Percentiles rank a stretch among this genome's conserved stretches.
Conservation (phyloP, 2,888 invertebrate genomes). For the Alloplasta piceator region DNA sequence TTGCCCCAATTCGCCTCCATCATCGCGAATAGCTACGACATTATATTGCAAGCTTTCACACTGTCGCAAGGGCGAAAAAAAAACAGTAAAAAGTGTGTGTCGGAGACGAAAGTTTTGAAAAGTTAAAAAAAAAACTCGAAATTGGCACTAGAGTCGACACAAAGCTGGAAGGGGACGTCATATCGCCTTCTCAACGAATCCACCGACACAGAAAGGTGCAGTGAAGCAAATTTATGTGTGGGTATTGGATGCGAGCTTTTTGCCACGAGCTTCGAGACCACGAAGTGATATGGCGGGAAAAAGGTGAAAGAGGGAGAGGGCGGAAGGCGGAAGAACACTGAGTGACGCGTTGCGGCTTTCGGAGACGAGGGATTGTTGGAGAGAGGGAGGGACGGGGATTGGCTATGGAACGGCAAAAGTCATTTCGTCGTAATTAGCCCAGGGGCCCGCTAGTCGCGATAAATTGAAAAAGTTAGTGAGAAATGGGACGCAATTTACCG, state of each 20-base stretch:
- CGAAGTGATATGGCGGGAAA: slow-evolving; percentile 6
- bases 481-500: slow-evolving; percentile 80
- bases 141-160: slow-evolving; percentile 48
- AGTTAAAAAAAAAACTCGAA: slow-evolving; percentile 29
- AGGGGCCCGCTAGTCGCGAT: slow-evolving; percentile 76
- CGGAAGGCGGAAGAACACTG: slow-evolving; percentile 23
- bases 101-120: slow-evolving; percentile 36
- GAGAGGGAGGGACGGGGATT: slow-evolving; percentile 6
- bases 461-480: slow-evolving; percentile 82
- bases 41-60: too few relatives aligned
- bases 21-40: too few relatives aligned
- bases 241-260: slow-evolving; percentile 48
- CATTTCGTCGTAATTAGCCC: slow-evolving; percentile 80
- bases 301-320: not conserved
- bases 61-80: too few relatives aligned
- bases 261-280: slow-evolving; percentile 38
- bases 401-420: slow-evolving; percentile 74
- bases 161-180: slow-evolving; percentile 30
- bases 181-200: not conserved
- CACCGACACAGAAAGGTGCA: too few relatives aligned
- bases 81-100: too few relatives aligned
- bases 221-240: not conserved
- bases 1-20: too few relatives aligned
- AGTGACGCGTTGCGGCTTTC: slow-evolving; percentile 64
- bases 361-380: not conserved